phyloP scores from a whole-genome alignment of 2,113 vertebrate species.

The Eira barbara region DNA sequence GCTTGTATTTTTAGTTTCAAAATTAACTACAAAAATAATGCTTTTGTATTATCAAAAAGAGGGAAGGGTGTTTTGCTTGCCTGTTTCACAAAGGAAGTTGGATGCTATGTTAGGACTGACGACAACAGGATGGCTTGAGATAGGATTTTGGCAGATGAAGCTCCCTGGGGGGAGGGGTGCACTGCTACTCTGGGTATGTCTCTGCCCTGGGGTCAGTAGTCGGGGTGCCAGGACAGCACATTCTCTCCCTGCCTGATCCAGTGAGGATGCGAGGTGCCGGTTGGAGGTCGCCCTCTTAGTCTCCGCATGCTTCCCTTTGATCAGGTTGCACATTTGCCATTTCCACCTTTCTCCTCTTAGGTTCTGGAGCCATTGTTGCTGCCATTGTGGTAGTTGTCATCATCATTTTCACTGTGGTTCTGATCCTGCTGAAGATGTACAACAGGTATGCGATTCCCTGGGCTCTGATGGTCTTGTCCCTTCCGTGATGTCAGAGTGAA shows the following conservation, averaged over 20 bases:
- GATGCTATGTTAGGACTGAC: background rate
- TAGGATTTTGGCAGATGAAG: background rate
- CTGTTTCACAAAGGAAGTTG: background rate
- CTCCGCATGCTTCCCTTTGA: background rate
- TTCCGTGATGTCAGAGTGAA: background rate
- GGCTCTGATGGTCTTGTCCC: background rate
- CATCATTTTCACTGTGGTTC: constrained; percentile 89
- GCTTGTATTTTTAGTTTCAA: background rate
- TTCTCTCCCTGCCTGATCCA: background rate
- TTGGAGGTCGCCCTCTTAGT: no score
- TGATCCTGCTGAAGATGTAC: constrained; percentile 93
- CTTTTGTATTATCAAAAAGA: background rate
- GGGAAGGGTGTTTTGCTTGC: background rate
- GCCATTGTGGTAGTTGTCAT: constrained; percentile 92
- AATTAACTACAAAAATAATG: background rate
- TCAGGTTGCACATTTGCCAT: accelerated
- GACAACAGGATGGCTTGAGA: background rate
- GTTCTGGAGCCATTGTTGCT: constrained; percentile 96
- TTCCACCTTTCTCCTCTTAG: constrained; percentile 72
- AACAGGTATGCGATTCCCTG: constrained; percentile 87
- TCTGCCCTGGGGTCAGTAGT: background rate
- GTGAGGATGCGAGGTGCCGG: background rate
- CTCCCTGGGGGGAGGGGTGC: accelerated
- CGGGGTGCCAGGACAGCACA: background rate
- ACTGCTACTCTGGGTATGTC: background rate